Conservation (phyloP, 2,113 vertebrate species). For the Misgurnus mizolepis region DNA sequence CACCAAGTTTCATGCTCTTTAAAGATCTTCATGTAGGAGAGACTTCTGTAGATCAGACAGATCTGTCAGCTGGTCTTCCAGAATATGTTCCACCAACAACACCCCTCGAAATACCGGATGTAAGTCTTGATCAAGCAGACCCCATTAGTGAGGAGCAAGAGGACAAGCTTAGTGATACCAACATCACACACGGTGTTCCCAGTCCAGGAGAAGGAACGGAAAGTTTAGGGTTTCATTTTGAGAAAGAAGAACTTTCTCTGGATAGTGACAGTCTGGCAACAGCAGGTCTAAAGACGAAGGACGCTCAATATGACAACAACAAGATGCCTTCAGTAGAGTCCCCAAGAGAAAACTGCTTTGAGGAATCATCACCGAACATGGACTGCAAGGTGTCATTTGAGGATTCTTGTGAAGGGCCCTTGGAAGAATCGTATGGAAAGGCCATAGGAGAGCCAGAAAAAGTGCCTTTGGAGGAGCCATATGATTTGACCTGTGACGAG, state of each 20-base stretch:
- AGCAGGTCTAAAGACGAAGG: conserved; percentile 43
- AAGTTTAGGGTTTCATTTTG: conserved; percentile 64
- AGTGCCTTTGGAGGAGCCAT: conserved; percentile 48
- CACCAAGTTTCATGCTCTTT: conserved; percentile 78
- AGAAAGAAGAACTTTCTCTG: conserved; percentile 63
- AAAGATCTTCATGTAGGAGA: conserved; percentile 76
- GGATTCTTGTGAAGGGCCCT: conserved; percentile 41
- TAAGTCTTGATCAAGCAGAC: conserved; percentile 59
- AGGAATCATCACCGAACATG: conserved; percentile 17
- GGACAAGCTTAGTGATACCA: conserved; percentile 65
- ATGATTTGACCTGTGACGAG: conserved; percentile 41
- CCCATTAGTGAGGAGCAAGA: conserved; percentile 59
- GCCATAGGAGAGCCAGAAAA: conserved; percentile 57
- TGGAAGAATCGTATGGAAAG: conserved; percentile 48
- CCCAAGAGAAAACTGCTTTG: conserved; percentile 35
- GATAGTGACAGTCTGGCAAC: conserved; percentile 26
- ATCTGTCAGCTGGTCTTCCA: conserved; percentile 70
- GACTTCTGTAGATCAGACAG: conserved; percentile 66
- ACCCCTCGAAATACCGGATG: conserved; percentile 69
- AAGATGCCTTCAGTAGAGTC: conserved; percentile 24
- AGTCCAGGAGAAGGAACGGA: conserved; percentile 59
- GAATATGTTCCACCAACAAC: conserved; percentile 68
- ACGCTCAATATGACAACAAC: conserved; percentile 41
- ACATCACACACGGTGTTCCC: conserved; percentile 62
- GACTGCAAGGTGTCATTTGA: conserved; percentile 38